Conservation (phyloP, 2,113 vertebrate genomes). For the Melierax canorus region DNA sequence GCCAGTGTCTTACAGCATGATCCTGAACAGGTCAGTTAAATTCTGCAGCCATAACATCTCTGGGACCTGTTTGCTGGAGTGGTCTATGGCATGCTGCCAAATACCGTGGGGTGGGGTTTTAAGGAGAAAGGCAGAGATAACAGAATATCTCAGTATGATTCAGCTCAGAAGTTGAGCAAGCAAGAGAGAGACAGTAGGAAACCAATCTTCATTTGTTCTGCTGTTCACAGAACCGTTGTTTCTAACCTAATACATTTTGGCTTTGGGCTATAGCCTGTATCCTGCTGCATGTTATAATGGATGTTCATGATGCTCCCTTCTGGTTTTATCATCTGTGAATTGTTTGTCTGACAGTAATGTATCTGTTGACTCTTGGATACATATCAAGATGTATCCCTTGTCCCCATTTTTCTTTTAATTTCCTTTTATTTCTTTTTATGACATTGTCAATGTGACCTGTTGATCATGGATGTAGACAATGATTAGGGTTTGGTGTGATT, state of each 20-base stretch:
- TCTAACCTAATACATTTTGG: background rate
- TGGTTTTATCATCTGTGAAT: background rate
- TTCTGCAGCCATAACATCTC: background rate
- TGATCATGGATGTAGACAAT: background rate
- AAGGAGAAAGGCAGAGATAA: background rate
- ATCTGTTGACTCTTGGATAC: background rate
- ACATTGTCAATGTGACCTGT: background rate
- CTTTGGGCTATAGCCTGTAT: background rate
- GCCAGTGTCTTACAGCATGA: background rate
- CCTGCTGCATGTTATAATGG: background rate
- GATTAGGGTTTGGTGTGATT: background rate
- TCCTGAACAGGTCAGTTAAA: background rate
- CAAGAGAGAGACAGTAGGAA: background rate
- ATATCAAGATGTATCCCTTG: background rate
- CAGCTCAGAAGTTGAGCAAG: background rate
- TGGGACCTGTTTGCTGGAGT: background rate
- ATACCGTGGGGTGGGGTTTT: background rate
- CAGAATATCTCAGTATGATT: background rate
- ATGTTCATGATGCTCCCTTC: background rate
- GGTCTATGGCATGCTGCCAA: background rate
- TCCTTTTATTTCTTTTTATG: background rate
- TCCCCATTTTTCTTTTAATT: background rate
- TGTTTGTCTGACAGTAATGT: background rate
- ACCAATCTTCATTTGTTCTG: background rate
- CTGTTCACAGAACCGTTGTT: background rate